These are phyloP conservation scores for Planococcus citri DNA, from an alignment of 1,140 invertebrate species.

Conservation along the genomic window DNA sequence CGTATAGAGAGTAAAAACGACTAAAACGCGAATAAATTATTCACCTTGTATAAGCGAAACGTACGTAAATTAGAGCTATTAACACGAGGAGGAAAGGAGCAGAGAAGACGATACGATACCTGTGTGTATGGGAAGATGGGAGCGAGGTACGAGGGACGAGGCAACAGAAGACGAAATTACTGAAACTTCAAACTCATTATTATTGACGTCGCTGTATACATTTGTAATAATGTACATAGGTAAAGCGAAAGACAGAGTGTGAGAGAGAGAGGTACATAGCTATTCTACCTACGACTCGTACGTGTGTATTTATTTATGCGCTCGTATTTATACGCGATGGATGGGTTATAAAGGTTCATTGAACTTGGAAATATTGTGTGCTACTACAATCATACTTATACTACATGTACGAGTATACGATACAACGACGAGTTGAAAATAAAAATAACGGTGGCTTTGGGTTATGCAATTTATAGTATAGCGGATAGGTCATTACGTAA, in stretches of 20 bases:
- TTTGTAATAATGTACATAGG: too few relatives aligned
- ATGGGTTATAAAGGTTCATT: neutral
- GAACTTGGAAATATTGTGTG: neutral
- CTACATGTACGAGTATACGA: constrained; percentile 21
- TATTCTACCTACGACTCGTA: too few relatives aligned
- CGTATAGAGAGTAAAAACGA: too few relatives aligned
- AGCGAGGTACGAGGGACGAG: too few relatives aligned
- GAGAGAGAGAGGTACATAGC: too few relatives aligned
- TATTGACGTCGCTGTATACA: too few relatives aligned
- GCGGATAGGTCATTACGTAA: neutral
- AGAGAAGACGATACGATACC: too few relatives aligned
- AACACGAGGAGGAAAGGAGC: neutral
- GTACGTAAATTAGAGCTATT: constrained; percentile 15
- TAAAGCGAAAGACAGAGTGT: too few relatives aligned
- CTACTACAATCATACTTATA: constrained; percentile 26
- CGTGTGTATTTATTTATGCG: too few relatives aligned
- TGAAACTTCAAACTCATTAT: constrained; percentile 13
- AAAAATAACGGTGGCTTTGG: constrained; percentile 1
- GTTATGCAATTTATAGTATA: neutral
- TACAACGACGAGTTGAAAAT: neutral
- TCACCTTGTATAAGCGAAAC: constrained; percentile 13
- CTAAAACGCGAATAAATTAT: neutral
- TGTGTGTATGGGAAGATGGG: too few relatives aligned
- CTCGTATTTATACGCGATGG: too few relatives aligned
- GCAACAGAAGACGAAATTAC: too few relatives aligned